phyloP scores from a whole-genome alignment of 2,113 vertebrate species.

The Meleagris gallopavo region DNA sequence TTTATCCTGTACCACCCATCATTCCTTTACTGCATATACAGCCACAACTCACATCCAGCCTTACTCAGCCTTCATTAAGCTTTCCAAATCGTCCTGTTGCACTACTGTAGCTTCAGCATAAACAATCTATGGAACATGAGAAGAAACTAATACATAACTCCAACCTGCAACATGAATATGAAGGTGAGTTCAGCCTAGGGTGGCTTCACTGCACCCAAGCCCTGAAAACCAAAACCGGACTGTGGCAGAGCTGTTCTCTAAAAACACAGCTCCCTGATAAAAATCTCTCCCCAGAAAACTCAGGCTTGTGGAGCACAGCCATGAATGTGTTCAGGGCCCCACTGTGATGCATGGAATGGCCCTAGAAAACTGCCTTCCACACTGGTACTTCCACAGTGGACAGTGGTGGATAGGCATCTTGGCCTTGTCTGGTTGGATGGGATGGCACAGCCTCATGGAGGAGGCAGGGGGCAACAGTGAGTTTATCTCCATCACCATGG shows the following conservation, averaged over 20 bases:
- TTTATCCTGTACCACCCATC: neutral
- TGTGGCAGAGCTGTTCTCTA: neutral
- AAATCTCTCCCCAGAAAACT: neutral
- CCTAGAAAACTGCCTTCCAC: accelerated
- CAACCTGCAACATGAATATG: neutral
- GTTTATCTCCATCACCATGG: accelerated
- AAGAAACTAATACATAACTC: neutral
- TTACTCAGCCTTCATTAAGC: neutral
- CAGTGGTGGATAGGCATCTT: neutral
- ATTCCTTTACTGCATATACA: accelerated
- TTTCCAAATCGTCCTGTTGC: neutral
- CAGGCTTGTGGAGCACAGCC: neutral
- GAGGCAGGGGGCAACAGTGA: neutral
- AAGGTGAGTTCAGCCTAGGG: neutral
- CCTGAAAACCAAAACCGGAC: neutral
- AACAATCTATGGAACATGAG: neutral
- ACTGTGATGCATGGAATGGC: accelerated
- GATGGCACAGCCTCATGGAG: accelerated
- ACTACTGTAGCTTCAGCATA: neutral
- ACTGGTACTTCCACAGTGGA: too few relatives aligned
- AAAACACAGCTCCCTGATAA: accelerated
- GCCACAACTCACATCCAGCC: neutral
- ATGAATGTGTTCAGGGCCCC: neutral
- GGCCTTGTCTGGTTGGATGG: neutral
- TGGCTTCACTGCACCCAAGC: neutral